Evolutionary conservation across 2,797 vertebrate genomes (phyloP), one percentile per base, ranked within the genome.

Genomic region (Acanthis flammea): DNA sequence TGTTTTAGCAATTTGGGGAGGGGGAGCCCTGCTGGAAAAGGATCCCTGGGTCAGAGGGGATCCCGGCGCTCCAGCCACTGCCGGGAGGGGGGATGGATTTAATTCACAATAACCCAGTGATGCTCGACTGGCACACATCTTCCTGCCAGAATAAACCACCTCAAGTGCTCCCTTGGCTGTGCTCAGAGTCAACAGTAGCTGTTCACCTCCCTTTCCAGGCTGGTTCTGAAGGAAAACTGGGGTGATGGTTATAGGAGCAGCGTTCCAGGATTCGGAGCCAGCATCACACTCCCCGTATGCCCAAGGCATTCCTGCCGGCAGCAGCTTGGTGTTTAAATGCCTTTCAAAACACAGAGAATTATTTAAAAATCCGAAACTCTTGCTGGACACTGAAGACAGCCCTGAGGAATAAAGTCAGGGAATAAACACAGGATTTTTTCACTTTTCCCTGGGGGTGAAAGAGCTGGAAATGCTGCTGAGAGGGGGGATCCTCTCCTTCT

Each of bases 1-100:
- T 39, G 72, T 93, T 95, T 77, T 84, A 93, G 74, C 91, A 57
- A 91, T 94, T 73, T 86, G 12, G 45, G 93, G 77, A 88, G 83
- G 15, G 45, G 67, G 82, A 89, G 35, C 57, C 75, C 81, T 1
- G 0, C 75, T 33, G 91, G 47, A 78, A 60, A 60, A 48, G 55
- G 41, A 37, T 44, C 33, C 42, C 33, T 33, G 5, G 24, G 25
- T 50, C 0, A 0, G 31, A 60, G 21, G 51, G 62, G 25, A 53
- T n/a, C 25, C 30, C 1, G 0, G 25, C 3, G 4, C 22, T 15
- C 23, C 55, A 39, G 22, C 33, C 39, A 1, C 37, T 27, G n/a
- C 68, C 0, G 1, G 39, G 9, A n/a, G 10, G 10, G 10, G 30
- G 31, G 21, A n/a, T 48, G 30, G 6, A 16, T 22, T 72, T n/a